Base-by-base conservation (phyloP, 2,797 vertebrate species). In the Micropoecilia bifurca region DNA sequence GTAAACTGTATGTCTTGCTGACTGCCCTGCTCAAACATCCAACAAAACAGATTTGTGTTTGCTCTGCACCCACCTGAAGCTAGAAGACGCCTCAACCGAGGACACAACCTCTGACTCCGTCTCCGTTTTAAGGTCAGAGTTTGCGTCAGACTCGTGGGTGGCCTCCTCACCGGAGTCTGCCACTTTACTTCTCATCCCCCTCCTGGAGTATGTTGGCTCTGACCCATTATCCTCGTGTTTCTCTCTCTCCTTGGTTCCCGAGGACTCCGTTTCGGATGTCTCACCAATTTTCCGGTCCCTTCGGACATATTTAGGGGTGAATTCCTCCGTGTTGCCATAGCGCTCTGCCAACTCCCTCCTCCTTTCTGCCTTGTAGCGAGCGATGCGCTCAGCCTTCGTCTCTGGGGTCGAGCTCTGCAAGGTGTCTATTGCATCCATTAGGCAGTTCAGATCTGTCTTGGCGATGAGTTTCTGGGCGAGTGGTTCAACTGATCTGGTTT, bases 331-430 rank as follows among this genome's bases (percentile, higher is more conserved):
- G 86, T 93, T 95, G 77, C 95, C 95, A 6, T 96, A 96, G 75
- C 94, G 95, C 73, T 96, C 95, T 0, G 96, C 96, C 25, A 97
- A 91, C 88, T 96, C 95, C 76, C 95, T 92, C 81, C 95, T 95
- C 81, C 96, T 91, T 57, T 96, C 96, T 1, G 96, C 96, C 85
- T 97, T 97, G 93, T 96, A 96, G 80, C 95, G 94, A 36, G 96
- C 96, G 1, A 97, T 97, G n/a, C 96, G 92, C 77, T 96, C 96
- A 4, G 96, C 96, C 90, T 96, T 96, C 71, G 95, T 96, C 83
- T 96, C 96, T 41, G 88, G 81, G 39, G 91, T 78, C 3, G 94
- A 93, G 85, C 90, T 94, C 87, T 95, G 93, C 77, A 96, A 88
- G 83, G 95, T 89, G 76, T 96, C 95, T 82, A 96, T 57, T 45